Base-by-base conservation (phyloP, 2,888 invertebrate genomes). In the Calameuta filiformis region DNA sequence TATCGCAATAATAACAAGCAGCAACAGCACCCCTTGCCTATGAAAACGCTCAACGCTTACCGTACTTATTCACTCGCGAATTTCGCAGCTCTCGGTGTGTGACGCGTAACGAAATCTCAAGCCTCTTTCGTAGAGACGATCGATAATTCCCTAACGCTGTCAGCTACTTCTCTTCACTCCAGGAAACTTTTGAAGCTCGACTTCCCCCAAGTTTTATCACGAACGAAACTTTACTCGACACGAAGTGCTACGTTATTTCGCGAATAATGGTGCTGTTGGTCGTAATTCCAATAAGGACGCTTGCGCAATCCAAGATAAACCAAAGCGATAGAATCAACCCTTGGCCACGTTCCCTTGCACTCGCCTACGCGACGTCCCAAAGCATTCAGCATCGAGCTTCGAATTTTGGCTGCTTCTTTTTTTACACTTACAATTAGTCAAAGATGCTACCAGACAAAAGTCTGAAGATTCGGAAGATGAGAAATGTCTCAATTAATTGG, bases 221-320 rank as follows among this genome's bases (percentile, higher is more conserved):
- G 56, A 56, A 9, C 15, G 23, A 56, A 56, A 56, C 56, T 56
- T 56, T 56, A 56, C 15, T 15, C 56, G 56, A 15, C 31, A 34
- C 71, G 71, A 34, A 71, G 31, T 34, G 71, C 84, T 84, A 84
- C 84, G 79, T 78, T 85, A 79, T 81, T 85, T 83, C 80, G 82
- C 84, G 81, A 76, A 85, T 84, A 84, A 84, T 85, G 82, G 81
- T 84, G 84, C 85, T 86, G 85, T 83, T 85, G 81, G 81, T 81
- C 81, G 81, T 81, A 77, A 80, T 35, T 75, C 23, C 56, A 56
- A 83, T 81, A 79, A 82, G 78, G 79, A 86, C 86, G 84, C 84
- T 81, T 83, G 84, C 84, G 84, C 84, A 78, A 74, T 73, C 69
- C 35, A 12, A 69, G 69, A 40, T 40, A 77, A 35, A 76, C 80